A percentile compares a stretch with the other conserved stretches of the same genome.
These are phyloP conservation scores for Drosophila cardini DNA, from an alignment of 1,140 invertebrate genomes.

Conservation along the genomic window DNA sequence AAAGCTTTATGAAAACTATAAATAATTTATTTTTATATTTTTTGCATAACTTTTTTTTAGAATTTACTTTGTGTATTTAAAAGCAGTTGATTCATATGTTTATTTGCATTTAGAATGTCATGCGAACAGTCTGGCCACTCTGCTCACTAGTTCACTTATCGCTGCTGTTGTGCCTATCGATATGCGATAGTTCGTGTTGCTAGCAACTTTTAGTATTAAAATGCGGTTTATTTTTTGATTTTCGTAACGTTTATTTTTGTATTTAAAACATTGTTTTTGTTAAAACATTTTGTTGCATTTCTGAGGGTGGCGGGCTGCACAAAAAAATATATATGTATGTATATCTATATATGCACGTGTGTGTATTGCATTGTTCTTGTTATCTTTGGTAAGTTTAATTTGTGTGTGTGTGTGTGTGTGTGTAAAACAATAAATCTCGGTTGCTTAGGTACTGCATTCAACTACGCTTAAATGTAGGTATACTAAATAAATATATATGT, in stretches of 20 bases:
- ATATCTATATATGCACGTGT: constrained; percentile 47
- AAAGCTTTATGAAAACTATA: too few species aligned
- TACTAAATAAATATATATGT: constrained; percentile 37
- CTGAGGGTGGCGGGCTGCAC: constrained; percentile 58
- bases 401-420: constrained; percentile 19
- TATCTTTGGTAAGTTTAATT: constrained; percentile 23
- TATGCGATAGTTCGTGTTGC: not conserved
- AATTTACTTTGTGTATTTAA: not conserved
- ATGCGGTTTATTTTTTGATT: constrained; percentile 4
- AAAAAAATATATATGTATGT: constrained; percentile 59
- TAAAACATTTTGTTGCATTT: constrained; percentile 68
- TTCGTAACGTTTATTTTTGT: constrained; percentile 28
- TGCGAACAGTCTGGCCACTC: too few species aligned
- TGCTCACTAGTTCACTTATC: too few species aligned
- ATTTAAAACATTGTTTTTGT: constrained; percentile 47
- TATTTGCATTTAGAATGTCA: too few species aligned
- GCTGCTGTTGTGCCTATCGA: not conserved
- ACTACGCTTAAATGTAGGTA: constrained; percentile 53
- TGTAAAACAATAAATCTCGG: constrained; percentile 32
- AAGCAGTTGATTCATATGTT: too few species aligned
- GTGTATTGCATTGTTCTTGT: constrained; percentile 65
- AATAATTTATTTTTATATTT: too few species aligned
- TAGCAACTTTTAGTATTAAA: not conserved
- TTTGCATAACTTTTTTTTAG: too few species aligned
- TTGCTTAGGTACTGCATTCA: constrained; percentile 73